phyloP scores from a whole-genome alignment of 37 sponge, comb jelly and placozoan species.

The Agelas oroides region DNA sequence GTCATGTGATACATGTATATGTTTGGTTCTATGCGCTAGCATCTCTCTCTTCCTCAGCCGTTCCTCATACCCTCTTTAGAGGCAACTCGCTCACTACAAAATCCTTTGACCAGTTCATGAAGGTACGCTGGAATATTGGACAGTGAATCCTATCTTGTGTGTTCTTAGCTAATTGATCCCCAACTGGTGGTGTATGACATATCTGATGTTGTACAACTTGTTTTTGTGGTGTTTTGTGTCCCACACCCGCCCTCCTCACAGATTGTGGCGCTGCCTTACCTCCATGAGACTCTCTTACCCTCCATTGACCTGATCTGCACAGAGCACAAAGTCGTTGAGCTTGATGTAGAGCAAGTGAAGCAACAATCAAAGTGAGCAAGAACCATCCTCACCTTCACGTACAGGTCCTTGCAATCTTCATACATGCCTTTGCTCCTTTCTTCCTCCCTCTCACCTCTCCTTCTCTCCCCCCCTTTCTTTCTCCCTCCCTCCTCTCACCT shows the following conservation, averaged over 20 bases:
- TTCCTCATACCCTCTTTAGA: conserved; percentile 78
- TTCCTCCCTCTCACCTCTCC: neutral
- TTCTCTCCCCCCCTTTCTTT: neutral
- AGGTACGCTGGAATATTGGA: no score
- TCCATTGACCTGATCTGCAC: conserved; percentile 73
- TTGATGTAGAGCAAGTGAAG: conserved; percentile 76
- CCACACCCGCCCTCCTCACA: neutral
- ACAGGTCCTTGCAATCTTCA: neutral
- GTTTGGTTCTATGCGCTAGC: no score
- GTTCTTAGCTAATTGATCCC: no score
- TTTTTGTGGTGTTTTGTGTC: no score
- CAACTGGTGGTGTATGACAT: no score
- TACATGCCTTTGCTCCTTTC: neutral
- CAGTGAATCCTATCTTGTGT: no score
- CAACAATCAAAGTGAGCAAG: conserved; percentile 48
- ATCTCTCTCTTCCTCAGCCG: conserved; percentile 18
- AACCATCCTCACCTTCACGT: neutral
- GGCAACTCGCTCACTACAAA: conserved; percentile 93
- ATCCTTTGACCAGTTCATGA: conserved; percentile 95
- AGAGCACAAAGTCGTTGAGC: conserved; percentile 80
- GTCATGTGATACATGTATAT: no score
- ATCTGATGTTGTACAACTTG: no score
- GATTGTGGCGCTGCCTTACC: conserved; percentile 84
- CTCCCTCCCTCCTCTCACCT: neutral
- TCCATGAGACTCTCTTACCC: conserved; percentile 74